Evolutionary conservation across 2,113 vertebrate genomes (phyloP).

Genomic region (Turdus rufiventris): DNA sequence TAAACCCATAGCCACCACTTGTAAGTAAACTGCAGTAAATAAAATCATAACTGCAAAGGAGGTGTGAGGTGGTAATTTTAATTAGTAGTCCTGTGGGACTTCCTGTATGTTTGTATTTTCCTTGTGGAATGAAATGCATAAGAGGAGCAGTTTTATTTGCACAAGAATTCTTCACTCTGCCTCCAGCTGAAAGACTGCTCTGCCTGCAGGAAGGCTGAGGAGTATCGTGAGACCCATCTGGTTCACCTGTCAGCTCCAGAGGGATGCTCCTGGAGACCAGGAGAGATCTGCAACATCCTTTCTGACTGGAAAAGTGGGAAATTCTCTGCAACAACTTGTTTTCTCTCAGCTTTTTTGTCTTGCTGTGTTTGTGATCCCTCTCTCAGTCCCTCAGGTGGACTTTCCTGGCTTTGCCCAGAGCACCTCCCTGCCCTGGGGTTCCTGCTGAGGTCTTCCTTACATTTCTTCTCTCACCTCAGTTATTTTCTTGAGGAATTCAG

Average conservation of each 20-base stretch:
- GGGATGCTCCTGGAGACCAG: neutral
- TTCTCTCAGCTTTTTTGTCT: neutral
- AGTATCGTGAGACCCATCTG: rapidly evolving
- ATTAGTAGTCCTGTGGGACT: neutral
- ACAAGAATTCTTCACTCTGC: neutral
- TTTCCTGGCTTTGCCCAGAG: neutral
- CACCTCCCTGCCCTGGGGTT: neutral
- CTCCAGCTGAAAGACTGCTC: neutral
- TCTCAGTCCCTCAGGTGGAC: neutral
- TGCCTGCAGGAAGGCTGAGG: neutral
- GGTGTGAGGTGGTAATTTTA: neutral
- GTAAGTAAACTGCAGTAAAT: neutral
- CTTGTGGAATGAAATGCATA: neutral
- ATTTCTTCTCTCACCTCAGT: neutral
- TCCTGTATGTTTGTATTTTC: neutral
- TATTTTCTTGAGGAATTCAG: neutral
- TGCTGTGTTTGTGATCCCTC: neutral
- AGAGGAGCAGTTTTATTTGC: neutral
- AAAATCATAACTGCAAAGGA: neutral
- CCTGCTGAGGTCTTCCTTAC: neutral
- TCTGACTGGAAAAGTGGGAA: neutral
- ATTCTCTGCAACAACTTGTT: neutral
- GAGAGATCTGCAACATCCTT: neutral
- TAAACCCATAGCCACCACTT: neutral
- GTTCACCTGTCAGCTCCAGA: neutral